Percentiles rank a stretch among this genome's conserved stretches.
Conservation (phyloP, 2,113 vertebrate genomes). For the Nyctereutes procyonoides region DNA sequence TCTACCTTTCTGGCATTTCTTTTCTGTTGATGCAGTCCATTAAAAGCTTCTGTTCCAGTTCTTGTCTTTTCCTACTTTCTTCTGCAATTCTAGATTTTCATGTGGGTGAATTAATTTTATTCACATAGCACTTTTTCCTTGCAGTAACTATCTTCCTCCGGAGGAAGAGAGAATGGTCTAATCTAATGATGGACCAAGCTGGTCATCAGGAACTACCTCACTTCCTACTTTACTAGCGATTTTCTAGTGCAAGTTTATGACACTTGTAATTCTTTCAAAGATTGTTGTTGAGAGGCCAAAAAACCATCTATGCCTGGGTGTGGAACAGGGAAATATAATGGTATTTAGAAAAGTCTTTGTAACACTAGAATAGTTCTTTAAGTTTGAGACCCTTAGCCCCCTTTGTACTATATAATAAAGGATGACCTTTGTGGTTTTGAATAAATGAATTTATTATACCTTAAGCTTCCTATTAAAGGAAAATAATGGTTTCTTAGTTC, state of each 20-base stretch:
- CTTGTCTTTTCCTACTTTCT: conserved; percentile 13
- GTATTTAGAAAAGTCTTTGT: neutral
- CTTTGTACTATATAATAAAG: conserved; percentile 6
- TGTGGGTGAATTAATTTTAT: neutral
- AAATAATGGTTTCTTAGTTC: conserved; percentile 41
- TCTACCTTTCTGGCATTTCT: neutral
- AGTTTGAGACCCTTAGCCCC: neutral
- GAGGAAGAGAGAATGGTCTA: neutral
- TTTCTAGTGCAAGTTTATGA: conserved; percentile 21
- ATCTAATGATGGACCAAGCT: neutral
- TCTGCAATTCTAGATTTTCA: conserved; percentile 47
- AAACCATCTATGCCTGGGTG: neutral
- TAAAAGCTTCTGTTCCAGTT: neutral
- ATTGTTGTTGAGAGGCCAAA: conserved; percentile 21
- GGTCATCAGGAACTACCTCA: neutral
- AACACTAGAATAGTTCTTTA: neutral
- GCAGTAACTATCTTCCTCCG: neutral
- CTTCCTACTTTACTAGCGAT: neutral
- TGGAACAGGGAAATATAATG: neutral
- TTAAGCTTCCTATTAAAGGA: neutral
- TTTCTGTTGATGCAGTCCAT: conserved; percentile 1
- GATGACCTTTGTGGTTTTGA: conserved; percentile 15
- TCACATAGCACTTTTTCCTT: neutral
- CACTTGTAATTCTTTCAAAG: neutral
- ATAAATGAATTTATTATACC: neutral